phyloP scores from a whole-genome alignment of 2,113 vertebrate species.

The Zosterops hypoxanthus region DNA sequence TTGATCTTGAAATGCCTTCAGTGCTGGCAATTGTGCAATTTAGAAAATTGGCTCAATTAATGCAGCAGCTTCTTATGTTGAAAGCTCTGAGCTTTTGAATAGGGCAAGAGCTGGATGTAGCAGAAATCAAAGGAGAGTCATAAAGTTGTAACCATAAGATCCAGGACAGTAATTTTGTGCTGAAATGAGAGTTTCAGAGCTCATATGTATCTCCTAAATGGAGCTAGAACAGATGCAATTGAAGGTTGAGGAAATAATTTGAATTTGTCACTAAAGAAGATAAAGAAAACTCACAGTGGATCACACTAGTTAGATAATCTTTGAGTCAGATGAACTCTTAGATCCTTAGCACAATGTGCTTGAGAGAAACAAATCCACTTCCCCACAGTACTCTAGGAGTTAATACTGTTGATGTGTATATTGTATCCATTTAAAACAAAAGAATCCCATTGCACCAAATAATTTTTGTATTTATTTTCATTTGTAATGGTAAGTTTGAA shows the following conservation, averaged over 20 bases:
- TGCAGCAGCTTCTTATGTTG: not conserved
- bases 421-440: not conserved
- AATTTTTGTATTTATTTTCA: constrained; percentile 58
- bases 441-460: not conserved
- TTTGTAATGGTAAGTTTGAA: constrained; percentile 46
- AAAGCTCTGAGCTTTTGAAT: not conserved
- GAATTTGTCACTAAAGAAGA: not conserved
- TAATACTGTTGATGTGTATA: not conserved
- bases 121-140: not conserved
- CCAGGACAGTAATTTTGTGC: not conserved
- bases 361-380: not conserved
- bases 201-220: not conserved
- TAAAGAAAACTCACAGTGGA: not conserved
- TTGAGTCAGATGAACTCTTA: not conserved
- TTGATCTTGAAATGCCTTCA: not conserved
- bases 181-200: not conserved
- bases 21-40: not conserved
- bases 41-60: not conserved
- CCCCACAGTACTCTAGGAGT: not conserved
- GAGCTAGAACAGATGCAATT: accelerated
- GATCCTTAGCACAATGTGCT: not conserved
- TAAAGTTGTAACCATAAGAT: not conserved
- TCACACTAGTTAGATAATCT: not conserved
- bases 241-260: not conserved
- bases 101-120: not conserved